phyloP scores from a whole-genome alignment of 2,888 invertebrate genomes.

The Nemapogon koenigi region DNA sequence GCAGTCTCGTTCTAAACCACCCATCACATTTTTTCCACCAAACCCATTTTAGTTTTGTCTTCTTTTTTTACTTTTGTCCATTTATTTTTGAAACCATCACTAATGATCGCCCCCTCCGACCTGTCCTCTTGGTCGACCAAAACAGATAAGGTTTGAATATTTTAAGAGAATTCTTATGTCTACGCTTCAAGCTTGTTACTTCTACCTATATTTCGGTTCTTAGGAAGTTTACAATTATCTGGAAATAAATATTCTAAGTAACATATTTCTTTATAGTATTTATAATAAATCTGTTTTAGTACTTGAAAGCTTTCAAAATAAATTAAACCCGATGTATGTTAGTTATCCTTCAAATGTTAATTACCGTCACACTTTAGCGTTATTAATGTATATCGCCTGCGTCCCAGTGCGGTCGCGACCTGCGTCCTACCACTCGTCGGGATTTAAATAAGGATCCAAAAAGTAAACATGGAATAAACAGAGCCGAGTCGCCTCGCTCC shows the following conservation, averaged over 20 bases:
- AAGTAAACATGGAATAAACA: constrained; percentile 9
- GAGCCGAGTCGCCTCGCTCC: constrained; percentile 14
- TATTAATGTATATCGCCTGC: constrained; percentile 6
- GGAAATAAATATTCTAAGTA: not conserved
- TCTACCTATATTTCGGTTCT: constrained; percentile 4
- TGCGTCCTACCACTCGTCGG: not conserved
- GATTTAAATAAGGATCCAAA: constrained; percentile 5
- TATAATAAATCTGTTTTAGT: too few species aligned
- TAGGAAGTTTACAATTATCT: too few species aligned
- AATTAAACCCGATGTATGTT: constrained; percentile 1
- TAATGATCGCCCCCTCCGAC: constrained; percentile 11
- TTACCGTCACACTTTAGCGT: constrained; percentile 10
- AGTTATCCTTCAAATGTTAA: constrained; percentile 6
- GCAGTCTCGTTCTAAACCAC: not conserved
- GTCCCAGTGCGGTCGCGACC: not conserved
- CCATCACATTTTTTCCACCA: constrained; percentile 8
- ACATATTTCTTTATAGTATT: too few species aligned
- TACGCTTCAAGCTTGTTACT: constrained; percentile 7
- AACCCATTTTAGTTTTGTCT: constrained; percentile 1
- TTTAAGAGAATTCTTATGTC: constrained; percentile 9
- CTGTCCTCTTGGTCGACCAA: too few species aligned
- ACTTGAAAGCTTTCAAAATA: too few species aligned
- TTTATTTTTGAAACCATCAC: constrained; percentile 11
- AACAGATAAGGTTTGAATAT: constrained; percentile 11
- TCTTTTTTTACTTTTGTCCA: constrained; percentile 9